Evolutionary conservation across 2,797 vertebrate species (phyloP).

Genomic region (Austrolebias charrua): DNA sequence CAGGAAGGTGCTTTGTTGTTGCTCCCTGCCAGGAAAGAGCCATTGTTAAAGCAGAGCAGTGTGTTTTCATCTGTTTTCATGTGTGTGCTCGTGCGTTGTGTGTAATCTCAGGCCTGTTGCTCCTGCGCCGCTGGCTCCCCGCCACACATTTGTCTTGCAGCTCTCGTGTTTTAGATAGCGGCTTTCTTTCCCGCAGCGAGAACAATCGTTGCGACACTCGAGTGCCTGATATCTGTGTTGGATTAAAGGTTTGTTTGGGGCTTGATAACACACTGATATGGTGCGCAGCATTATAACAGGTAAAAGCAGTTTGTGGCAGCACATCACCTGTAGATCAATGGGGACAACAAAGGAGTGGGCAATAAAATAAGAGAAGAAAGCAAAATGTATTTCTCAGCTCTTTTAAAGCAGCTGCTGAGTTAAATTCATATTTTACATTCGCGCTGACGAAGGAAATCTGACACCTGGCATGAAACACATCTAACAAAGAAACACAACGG

Average conservation of each 20-base stretch:
- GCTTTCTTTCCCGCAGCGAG: constrained; percentile 72
- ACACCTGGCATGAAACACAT: constrained; percentile 39
- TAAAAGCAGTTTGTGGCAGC: constrained; percentile 28
- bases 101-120: constrained; percentile 67
- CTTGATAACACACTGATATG: constrained; percentile 60
- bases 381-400: constrained; percentile 27
- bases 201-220: constrained; percentile 74
- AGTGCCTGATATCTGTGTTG: constrained; percentile 70
- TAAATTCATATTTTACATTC: constrained; percentile 32
- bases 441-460: constrained; percentile 47
- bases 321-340: constrained; percentile 32
- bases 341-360: not conserved
- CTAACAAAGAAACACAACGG: constrained; percentile 39
- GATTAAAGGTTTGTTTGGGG: constrained; percentile 72
- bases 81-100: constrained; percentile 75
- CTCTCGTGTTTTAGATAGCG: constrained; percentile 69
- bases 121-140: constrained; percentile 55
- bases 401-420: constrained; percentile 20
- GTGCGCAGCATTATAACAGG: constrained; percentile 57
- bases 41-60: constrained; percentile 76
- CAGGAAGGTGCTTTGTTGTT: constrained; percentile 81
- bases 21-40: constrained; percentile 75
- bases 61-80: constrained; percentile 71
- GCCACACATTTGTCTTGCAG: constrained; percentile 75
- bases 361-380: constrained; percentile 38